Conservation (phyloP, 1,140 invertebrate species). For the Drosophila willistoni region DNA sequence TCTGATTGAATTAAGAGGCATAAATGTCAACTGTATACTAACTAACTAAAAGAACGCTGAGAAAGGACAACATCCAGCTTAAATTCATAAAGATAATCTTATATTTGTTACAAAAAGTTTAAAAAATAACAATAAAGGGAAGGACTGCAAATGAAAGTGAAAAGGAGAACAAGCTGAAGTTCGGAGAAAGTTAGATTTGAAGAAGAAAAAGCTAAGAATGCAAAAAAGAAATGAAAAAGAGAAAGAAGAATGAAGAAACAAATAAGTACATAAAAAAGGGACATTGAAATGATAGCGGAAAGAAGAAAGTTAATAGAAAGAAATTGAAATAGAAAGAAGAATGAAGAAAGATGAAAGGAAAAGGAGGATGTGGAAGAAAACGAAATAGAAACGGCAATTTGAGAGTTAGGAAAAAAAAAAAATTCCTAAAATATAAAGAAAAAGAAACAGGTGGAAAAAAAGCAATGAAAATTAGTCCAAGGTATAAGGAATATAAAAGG, state of each 20-base stretch:
- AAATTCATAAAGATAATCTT: not conserved
- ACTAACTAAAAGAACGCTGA: not conserved
- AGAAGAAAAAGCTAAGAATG: no score
- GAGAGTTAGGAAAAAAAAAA: no score
- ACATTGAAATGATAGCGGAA: not conserved
- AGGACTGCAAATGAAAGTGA: no score
- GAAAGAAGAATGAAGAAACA: not conserved
- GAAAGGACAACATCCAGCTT: not conserved
- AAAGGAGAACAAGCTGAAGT: no score
- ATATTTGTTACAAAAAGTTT: not conserved
- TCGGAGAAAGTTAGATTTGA: no score
- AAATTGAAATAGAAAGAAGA: not conserved
- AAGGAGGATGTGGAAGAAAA: no score
- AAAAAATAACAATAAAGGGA: not conserved
- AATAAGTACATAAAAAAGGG: not conserved
- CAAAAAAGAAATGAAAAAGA: no score
- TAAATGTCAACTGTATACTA: slow-evolving; percentile 29
- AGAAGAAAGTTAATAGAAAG: not conserved
- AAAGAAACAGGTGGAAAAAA: not conserved
- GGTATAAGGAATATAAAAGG: no score
- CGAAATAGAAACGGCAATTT: no score
- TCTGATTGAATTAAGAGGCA: slow-evolving; percentile 20
- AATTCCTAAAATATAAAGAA: not conserved
- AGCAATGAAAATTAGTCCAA: no score
- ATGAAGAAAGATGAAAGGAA: no score